These are phyloP conservation scores for Oscheius onirici DNA, from an alignment of 2,888 invertebrate species.

Conservation along the genomic window DNA sequence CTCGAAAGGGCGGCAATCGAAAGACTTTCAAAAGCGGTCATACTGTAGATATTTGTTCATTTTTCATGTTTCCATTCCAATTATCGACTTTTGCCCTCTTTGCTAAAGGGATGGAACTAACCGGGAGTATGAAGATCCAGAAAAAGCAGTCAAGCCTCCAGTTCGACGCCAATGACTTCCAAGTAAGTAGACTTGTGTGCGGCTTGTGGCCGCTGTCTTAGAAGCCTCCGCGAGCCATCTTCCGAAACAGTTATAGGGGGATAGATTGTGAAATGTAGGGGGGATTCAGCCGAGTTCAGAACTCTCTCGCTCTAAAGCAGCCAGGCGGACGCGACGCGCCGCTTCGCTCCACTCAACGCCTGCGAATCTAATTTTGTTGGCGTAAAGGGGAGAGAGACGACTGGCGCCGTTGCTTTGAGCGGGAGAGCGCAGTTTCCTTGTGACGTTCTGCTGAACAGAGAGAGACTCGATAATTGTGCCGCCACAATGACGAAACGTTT, in stretches of 20 bases:
- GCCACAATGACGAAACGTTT: slow-evolving; percentile 15
- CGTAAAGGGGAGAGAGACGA: neutral
- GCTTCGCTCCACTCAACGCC: slow-evolving; percentile 6
- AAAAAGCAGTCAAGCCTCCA: slow-evolving; percentile 1
- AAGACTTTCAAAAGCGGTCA: neutral
- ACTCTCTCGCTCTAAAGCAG: slow-evolving; percentile 21
- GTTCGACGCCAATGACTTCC: neutral
- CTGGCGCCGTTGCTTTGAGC: neutral
- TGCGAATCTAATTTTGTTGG: slow-evolving; percentile 19
- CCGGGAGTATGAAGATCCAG: slow-evolving; percentile 17
- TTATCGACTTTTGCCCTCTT: too few relatives aligned
- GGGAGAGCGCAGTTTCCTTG: neutral
- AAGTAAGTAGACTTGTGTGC: neutral
- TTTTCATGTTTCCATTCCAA: neutral
- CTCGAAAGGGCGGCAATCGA: too few relatives aligned
- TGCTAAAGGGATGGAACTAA: neutral
- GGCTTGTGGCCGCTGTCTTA: slow-evolving; percentile 23
- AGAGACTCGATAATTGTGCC: slow-evolving; percentile 22
- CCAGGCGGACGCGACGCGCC: slow-evolving; percentile 2
- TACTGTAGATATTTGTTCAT: neutral
- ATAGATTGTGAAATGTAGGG: neutral
- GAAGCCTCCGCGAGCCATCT: slow-evolving; percentile 16
- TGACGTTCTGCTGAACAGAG: slow-evolving; percentile 16
- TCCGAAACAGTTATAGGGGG: slow-evolving; percentile 1
- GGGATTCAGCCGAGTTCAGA: slow-evolving; percentile 10